A percentile compares a stretch with the other conserved stretches of the same genome.
These are phyloP conservation scores for Picus viridis DNA, from an alignment of 2,797 vertebrate genomes.

Conservation along the genomic window DNA sequence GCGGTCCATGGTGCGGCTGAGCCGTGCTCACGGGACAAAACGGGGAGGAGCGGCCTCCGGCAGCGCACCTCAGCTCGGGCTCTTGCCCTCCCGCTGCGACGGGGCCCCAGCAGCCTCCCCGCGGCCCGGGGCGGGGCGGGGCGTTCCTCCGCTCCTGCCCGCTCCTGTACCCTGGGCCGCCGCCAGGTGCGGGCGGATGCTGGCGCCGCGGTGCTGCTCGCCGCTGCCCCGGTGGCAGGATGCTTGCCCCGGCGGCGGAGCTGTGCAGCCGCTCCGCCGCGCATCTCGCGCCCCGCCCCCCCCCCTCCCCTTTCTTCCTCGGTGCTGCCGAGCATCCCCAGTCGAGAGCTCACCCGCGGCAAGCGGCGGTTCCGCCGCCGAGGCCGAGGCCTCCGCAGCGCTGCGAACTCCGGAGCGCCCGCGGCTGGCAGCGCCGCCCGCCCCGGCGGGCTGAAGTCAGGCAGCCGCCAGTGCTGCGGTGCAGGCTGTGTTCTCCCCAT, in stretches of 20 bases:
- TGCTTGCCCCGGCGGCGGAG: background rate
- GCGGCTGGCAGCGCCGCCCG: background rate
- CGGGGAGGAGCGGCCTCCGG: background rate
- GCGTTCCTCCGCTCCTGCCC: constrained; percentile 4
- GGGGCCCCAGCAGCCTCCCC: background rate
- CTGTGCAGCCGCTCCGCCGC: background rate
- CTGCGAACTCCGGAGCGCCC: background rate
- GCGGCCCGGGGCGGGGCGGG: background rate
- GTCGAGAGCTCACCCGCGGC: background rate
- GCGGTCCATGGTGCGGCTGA: background rate
- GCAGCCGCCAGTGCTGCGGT: background rate
- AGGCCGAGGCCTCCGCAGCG: background rate
- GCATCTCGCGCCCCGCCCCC: background rate
- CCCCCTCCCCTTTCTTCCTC: too few species aligned
- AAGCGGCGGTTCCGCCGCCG: background rate
- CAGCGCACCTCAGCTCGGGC: background rate
- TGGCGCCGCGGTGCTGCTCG: background rate
- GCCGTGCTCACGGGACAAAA: background rate
- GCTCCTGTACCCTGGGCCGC: background rate
- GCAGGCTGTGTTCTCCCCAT: too few species aligned
- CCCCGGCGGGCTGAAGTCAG: background rate
- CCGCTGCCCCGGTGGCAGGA: background rate
- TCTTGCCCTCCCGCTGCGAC: background rate
- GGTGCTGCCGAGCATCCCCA: background rate
- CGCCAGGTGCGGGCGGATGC: background rate